phyloP scores from a whole-genome alignment of 1,140 invertebrate genomes.

The Zophobas morio region DNA sequence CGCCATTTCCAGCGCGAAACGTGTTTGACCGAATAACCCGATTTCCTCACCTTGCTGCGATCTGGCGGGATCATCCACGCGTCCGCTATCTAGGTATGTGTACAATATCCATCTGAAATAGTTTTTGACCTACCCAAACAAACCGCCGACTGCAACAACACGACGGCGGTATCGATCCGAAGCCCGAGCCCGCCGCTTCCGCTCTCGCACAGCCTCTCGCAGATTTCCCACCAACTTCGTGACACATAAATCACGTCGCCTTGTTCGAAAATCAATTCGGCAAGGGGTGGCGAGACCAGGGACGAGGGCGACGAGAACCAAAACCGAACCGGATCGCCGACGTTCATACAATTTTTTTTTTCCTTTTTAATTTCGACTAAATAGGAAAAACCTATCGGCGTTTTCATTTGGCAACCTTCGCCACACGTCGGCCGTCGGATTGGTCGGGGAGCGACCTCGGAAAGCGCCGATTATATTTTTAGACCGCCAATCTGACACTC shows the following conservation, averaged over 20 bases:
- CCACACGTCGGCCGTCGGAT: neutral
- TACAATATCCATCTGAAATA: slow-evolving; percentile 33
- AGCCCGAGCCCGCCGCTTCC: slow-evolving; percentile 39
- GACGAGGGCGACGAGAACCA: neutral
- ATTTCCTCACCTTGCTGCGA: too few relatives aligned
- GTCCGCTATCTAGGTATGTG: slow-evolving; percentile 9
- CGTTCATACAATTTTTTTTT: too few relatives aligned
- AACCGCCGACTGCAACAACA: slow-evolving; percentile 46
- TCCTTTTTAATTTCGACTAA: too few relatives aligned
- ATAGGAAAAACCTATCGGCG: too few relatives aligned
- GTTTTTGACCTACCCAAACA: slow-evolving; percentile 49
- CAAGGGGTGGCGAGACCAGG: neutral
- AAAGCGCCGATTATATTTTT: slow-evolving; percentile 19
- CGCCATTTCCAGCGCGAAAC: too few relatives aligned
- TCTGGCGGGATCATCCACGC: neutral
- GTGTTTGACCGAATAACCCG: too few relatives aligned
- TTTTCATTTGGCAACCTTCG: neutral
- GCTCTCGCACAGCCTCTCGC: slow-evolving; percentile 43
- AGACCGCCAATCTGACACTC: slow-evolving; percentile 6
- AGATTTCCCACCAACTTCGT: slow-evolving; percentile 48
- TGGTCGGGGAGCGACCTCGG: slow-evolving; percentile 5
- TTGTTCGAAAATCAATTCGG: slow-evolving; percentile 45
- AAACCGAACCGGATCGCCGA: neutral
- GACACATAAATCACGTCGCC: slow-evolving; percentile 47
- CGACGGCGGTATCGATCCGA: slow-evolving; percentile 40